A percentile compares a stretch with the other conserved stretches of the same genome.
phyloP scores from a whole-genome alignment of 2,113 vertebrate species.

The Phaethon lepturus region DNA sequence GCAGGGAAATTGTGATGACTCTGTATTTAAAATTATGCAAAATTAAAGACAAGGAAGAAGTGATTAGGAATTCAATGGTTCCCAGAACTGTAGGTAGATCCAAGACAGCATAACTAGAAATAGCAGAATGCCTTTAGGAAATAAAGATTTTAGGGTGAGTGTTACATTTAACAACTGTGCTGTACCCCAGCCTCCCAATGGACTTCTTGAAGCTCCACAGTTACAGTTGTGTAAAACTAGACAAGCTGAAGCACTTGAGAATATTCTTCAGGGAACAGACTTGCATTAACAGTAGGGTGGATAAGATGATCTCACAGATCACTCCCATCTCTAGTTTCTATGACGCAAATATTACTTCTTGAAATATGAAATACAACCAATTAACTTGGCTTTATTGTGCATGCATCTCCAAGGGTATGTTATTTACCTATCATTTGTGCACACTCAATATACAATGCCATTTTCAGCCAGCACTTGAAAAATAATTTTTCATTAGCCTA shows the following conservation, averaged over 20 bases:
- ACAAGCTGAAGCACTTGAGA: not conserved
- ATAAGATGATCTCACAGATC: not conserved
- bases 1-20: not conserved
- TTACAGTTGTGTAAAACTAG: not conserved
- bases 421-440: not conserved
- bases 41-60: not conserved
- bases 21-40: not conserved
- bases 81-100: not conserved
- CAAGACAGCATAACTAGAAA: not conserved
- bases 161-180: not conserved
- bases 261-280: conserved; percentile 10
- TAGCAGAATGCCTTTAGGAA: not conserved
- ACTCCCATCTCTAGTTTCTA: not conserved
- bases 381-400: not conserved
- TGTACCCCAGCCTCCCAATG: not conserved
- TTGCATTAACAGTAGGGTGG: not conserved
- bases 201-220: not conserved
- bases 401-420: not conserved
- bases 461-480: not conserved
- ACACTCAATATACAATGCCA: not conserved
- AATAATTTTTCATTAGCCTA: not conserved
- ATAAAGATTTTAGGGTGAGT: not conserved
- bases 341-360: not conserved
- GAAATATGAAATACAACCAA: not conserved
- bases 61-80: not conserved